Evolutionary conservation across 2,888 invertebrate species (phyloP).

Genomic region (Eubasilissa splendida): DNA sequence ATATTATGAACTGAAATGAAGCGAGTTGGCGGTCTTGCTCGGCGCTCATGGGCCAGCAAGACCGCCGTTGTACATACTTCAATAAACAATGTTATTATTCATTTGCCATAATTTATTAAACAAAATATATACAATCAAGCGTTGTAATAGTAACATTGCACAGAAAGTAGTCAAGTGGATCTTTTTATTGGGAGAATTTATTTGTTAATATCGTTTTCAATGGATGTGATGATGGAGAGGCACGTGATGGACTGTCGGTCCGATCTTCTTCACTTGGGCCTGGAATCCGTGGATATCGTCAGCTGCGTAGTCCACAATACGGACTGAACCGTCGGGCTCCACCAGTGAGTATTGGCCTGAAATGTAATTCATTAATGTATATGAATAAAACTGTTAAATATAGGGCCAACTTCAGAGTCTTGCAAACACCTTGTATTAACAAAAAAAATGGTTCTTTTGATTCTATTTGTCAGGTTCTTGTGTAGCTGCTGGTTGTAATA

Average conservation of each 20-base stretch:
- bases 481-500: too few species aligned
- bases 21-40: too few species aligned
- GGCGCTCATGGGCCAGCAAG: too few species aligned
- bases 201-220: too few species aligned
- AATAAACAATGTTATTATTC: too few species aligned
- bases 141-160: background rate
- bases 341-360: constrained; percentile 56
- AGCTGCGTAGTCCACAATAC: constrained; percentile 55
- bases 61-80: too few species aligned
- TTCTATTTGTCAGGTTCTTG: too few species aligned
- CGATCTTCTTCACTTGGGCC: constrained; percentile 56
- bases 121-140: background rate
- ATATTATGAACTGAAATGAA: too few species aligned
- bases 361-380: background rate
- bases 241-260: constrained; percentile 49
- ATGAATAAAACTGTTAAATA: background rate
- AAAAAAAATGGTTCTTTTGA: too few species aligned
- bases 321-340: constrained; percentile 56
- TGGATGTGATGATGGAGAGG: constrained; percentile 15
- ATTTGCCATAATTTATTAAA: background rate
- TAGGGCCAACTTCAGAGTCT: too few species aligned
- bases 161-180: background rate
- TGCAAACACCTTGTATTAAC: too few species aligned
- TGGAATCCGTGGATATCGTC: constrained; percentile 56
- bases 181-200: too few species aligned